These are phyloP conservation scores for Nomada fucata DNA, from an alignment of 2,888 invertebrate species.

Conservation along the genomic window DNA sequence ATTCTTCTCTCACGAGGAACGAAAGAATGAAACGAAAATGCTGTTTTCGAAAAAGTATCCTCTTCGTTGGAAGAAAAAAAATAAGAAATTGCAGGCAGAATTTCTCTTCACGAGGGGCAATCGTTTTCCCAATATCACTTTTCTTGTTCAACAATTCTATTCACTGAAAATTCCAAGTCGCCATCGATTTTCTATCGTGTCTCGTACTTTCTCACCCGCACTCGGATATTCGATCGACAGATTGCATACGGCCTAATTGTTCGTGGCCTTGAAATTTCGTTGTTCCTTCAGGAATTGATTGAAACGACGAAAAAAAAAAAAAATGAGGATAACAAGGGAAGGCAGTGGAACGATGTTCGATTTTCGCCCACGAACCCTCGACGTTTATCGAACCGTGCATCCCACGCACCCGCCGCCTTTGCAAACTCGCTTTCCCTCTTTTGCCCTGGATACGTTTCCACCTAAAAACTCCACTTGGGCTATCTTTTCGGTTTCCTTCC, in stretches of 20 bases:
- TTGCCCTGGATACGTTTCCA: constrained; percentile 34
- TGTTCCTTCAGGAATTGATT: not conserved
- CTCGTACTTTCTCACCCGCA: not conserved
- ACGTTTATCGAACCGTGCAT: constrained; percentile 77
- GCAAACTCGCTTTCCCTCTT: constrained; percentile 57
- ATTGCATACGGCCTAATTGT: not conserved
- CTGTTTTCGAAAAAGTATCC: too few relatives aligned
- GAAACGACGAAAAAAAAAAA: not conserved
- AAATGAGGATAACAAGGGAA: not conserved
- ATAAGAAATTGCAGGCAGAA: not conserved
- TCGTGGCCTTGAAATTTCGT: constrained; percentile 41
- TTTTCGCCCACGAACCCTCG: constrained; percentile 63
- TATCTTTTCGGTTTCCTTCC: constrained; percentile 2
- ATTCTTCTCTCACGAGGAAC: too few relatives aligned
- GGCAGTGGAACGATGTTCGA: constrained; percentile 50
- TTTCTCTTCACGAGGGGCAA: not conserved
- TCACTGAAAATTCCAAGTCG: constrained; percentile 17
- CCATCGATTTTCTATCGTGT: constrained; percentile 42
- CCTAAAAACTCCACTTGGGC: constrained; percentile 7
- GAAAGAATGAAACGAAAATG: too few relatives aligned
- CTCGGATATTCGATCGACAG: not conserved
- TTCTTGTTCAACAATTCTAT: not conserved
- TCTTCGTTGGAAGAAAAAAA: too few relatives aligned
- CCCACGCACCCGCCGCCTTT: constrained; percentile 77
- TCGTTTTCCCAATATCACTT: constrained; percentile 8